Percentiles rank a stretch among this genome's conserved stretches.
Conservation (phyloP, 2,888 invertebrate genomes). For the Xestia xanthographa region DNA sequence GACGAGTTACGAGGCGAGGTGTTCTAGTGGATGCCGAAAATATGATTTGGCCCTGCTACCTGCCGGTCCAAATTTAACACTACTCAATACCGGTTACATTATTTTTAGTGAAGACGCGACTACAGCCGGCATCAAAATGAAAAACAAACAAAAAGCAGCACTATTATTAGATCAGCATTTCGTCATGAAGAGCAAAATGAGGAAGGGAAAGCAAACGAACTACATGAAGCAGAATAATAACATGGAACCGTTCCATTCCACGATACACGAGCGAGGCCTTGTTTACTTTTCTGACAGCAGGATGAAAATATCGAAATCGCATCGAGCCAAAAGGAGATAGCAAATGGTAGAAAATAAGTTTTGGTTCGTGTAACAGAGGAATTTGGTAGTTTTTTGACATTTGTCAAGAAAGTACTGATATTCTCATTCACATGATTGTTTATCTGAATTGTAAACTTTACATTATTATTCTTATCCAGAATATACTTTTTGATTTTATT, state of each 20-base stretch:
- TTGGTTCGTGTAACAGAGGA: slow-evolving; percentile 6
- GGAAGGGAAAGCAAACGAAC: slow-evolving; percentile 31
- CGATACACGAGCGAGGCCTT: slow-evolving; percentile 25
- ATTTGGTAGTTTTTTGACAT: slow-evolving; percentile 32
- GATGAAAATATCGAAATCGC: slow-evolving; percentile 19
- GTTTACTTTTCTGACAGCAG: slow-evolving; percentile 51
- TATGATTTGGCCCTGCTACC: slow-evolving; percentile 84
- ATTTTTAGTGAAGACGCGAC: slow-evolving; percentile 85
- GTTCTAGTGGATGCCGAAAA: slow-evolving; percentile 76
- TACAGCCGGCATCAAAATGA: slow-evolving; percentile 75
- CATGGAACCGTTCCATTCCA: slow-evolving; percentile 35
- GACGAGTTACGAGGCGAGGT: slow-evolving; percentile 72
- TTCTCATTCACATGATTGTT: slow-evolving; percentile 27
- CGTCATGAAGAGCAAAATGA: slow-evolving; percentile 50
- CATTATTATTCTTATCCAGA: not conserved
- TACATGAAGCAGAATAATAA: slow-evolving; percentile 12
- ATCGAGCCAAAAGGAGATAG: slow-evolving; percentile 29
- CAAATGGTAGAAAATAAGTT: not conserved
- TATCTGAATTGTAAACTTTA: not conserved
- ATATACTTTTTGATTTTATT: not conserved
- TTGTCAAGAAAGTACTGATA: not conserved
- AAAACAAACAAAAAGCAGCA: slow-evolving; percentile 81
- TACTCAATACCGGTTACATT: slow-evolving; percentile 84
- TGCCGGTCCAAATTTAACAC: slow-evolving; percentile 83
- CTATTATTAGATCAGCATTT: slow-evolving; percentile 71